Percentiles rank a stretch among this genome's conserved stretches.
Evolutionary conservation across 2,113 vertebrate species (phyloP).

Genomic region (Mellivora capensis): DNA sequence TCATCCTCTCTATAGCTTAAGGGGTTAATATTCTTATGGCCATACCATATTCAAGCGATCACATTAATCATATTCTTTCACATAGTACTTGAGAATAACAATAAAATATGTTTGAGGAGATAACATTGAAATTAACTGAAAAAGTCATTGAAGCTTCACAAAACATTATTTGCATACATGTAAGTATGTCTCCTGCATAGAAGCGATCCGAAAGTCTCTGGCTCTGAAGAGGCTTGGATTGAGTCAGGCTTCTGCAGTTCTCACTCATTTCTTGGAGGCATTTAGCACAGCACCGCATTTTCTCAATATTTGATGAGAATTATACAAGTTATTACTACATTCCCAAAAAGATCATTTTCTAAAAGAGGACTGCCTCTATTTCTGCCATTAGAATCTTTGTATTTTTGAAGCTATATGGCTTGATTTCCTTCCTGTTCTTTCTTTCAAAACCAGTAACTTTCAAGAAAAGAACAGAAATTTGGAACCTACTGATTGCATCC

Average conservation of each 20-base stretch:
- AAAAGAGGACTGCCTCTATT: neutral
- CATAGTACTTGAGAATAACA: neutral
- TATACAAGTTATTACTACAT: neutral
- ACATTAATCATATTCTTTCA: neutral
- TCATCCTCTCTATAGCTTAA: neutral
- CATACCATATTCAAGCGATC: neutral
- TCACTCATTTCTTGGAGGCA: neutral
- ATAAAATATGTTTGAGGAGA: neutral
- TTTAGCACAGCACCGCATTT: neutral
- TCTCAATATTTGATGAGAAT: neutral
- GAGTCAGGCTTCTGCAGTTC: neutral
- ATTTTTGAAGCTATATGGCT: neutral
- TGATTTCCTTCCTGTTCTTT: neutral
- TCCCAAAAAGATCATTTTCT: neutral
- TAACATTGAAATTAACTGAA: neutral
- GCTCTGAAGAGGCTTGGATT: neutral
- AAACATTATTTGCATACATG: neutral
- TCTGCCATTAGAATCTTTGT: neutral
- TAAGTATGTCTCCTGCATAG: neutral
- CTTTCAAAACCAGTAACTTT: neutral
- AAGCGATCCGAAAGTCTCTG: neutral
- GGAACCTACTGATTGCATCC: neutral
- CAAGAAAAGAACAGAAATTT: neutral
- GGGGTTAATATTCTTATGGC: neutral
- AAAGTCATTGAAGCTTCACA: neutral